Base-by-base conservation (phyloP, 1,140 invertebrate genomes). In the Varroa destructor region DNA sequence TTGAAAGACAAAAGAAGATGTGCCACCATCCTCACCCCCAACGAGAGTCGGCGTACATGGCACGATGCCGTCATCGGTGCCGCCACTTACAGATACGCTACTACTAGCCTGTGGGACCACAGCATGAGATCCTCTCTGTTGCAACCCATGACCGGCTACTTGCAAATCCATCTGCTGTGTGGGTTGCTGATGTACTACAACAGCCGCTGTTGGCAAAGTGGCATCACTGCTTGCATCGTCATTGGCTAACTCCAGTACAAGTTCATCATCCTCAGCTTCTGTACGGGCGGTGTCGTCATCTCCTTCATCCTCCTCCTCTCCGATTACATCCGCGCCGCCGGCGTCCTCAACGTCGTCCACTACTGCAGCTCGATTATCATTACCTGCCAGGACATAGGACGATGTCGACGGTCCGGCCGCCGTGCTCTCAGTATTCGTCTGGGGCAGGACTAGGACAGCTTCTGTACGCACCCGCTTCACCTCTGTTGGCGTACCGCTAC, bases 1-100 rank as follows among this genome's bases (percentile, higher is more conserved):
- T 37, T 67, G 61, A 46, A 67, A 67, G 12, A 67, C 61, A 46
- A 67, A 67, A 12, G 61, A 67, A n/a, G 61, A 67, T 43, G 61
- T 8, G 10, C 40, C 61, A 43, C 61, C 61, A 40, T 67, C 61
- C 2, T 67, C 61, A 67, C 61, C 37, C 3, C 40, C 40, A 37
- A 67, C 61, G 40, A 67, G 36, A 40, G 61, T 67, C 3, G 61
- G 61, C 2, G 61, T 67, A 40, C 61, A 67, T 36, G 61, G 61
- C 12, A 67, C 61, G 46, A 67, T 67, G 37, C 61, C 61, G 46
- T 67, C 61, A 8, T 67, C 61, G 10, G 61, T 46, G 14, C 61
- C 37, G 12, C 37, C 36, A 67, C 2, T 12, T 12, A 36, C 61
- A 12, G 12, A 2, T 36, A 40, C 14, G 61, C 40, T 67, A 67